These are phyloP conservation scores for Ammodytes marinus DNA, from an alignment of 2,113 vertebrate species.

Conservation along the genomic window DNA sequence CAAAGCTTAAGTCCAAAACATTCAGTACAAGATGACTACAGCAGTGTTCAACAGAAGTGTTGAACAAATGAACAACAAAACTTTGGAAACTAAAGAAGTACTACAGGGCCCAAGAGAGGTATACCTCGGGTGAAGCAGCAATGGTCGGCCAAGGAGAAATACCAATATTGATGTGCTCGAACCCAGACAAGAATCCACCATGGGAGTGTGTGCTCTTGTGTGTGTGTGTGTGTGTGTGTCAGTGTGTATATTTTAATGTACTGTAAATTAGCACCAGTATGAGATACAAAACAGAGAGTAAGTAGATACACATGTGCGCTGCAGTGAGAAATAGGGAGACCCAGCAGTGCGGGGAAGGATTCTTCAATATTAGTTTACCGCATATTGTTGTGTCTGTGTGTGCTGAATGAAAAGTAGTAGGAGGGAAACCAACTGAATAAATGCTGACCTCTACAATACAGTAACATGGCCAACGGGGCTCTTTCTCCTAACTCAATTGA, in stretches of 20 bases:
- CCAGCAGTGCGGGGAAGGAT: not conserved
- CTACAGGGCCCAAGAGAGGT: too few relatives aligned
- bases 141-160: constrained; percentile 5
- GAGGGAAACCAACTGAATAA: constrained; percentile 16
- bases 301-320: not conserved
- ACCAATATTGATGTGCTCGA: constrained; percentile 57
- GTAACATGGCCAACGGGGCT: not conserved
- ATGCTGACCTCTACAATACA: constrained; percentile 2
- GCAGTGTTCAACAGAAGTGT: too few relatives aligned
- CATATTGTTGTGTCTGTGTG: constrained; percentile 3
- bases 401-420: constrained; percentile 9
- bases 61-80: too few relatives aligned
- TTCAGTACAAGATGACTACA: too few relatives aligned
- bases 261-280: constrained; percentile 16
- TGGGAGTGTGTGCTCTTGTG: not conserved
- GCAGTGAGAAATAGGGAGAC: not conserved
- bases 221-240: not conserved
- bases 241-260: not conserved
- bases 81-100: too few relatives aligned
- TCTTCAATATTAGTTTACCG: not conserved
- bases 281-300: not conserved
- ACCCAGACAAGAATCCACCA: constrained; percentile 21
- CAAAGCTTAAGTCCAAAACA: too few relatives aligned
- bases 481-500: constrained; percentile 16
- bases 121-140: too few relatives aligned